phyloP scores from a whole-genome alignment of 2,888 invertebrate species.

The Sarcophaga carnaria region DNA sequence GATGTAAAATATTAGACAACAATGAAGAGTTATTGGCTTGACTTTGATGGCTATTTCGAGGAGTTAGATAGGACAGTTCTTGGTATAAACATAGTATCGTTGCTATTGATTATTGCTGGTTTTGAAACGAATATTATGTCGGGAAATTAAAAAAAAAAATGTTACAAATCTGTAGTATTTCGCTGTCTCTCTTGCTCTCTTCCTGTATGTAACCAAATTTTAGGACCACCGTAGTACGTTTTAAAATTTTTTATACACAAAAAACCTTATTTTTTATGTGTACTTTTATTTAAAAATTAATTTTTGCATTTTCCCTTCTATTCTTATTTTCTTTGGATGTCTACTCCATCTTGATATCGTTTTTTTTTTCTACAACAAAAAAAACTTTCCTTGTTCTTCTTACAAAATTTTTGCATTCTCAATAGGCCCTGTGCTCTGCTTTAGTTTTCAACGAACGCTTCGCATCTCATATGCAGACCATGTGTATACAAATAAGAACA shows the following conservation, averaged over 20 bases:
- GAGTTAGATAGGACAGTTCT: no score
- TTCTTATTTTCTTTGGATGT: not conserved
- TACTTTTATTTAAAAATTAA: not conserved
- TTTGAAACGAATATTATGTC: no score
- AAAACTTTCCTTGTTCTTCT: slow-evolving; percentile 32
- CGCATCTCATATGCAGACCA: slow-evolving; percentile 53
- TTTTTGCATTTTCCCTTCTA: not conserved
- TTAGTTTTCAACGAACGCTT: slow-evolving; percentile 19
- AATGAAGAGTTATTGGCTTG: no score
- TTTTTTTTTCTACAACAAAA: slow-evolving; percentile 1
- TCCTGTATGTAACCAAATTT: no score
- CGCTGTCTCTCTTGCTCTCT: no score
- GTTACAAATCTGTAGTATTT: no score
- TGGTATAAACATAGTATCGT: no score
- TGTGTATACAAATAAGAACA: slow-evolving; percentile 48
- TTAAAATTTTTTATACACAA: not conserved
- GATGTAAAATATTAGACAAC: no score
- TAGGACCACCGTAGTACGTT: not conserved
- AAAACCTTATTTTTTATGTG: no score
- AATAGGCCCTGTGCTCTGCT: not conserved
- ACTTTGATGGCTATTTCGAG: no score
- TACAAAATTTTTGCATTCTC: not conserved
- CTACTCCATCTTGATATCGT: not conserved
- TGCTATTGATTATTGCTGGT: no score
- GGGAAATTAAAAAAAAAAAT: no score